These are phyloP conservation scores for Grammomys dolichurus DNA, from an alignment of 2,113 vertebrate genomes.

Conservation along the genomic window DNA sequence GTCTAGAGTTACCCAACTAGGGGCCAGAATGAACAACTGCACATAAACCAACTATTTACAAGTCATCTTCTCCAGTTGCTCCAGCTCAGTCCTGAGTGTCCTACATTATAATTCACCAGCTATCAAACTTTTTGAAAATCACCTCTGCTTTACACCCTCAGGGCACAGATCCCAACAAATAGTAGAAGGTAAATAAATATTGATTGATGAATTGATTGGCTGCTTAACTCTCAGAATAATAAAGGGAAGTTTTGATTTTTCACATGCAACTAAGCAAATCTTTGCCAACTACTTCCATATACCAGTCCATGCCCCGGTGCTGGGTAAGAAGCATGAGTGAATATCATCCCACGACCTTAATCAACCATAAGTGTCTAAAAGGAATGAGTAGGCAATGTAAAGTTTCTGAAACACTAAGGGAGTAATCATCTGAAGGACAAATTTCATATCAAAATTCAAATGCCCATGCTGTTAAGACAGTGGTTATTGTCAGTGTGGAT, in stretches of 20 bases:
- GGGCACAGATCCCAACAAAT: background rate
- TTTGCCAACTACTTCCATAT: background rate
- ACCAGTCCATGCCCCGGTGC: background rate
- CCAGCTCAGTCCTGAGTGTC: background rate
- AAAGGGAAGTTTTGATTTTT: constrained; percentile 15
- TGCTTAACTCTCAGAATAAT: background rate
- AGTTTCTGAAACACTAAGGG: background rate
- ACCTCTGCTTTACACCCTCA: background rate
- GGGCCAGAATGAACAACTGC: rapidly evolving
- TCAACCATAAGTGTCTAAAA: background rate
- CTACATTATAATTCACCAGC: no score
- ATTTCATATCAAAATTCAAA: background rate
- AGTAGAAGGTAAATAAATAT: background rate
- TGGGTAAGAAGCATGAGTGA: background rate
- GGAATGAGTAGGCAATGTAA: background rate
- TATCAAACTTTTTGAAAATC: background rate
- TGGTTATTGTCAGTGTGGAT: no score
- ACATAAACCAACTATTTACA: background rate
- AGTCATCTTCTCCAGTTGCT: background rate
- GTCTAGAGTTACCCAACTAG: background rate
- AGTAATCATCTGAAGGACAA: background rate
- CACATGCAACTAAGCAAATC: background rate
- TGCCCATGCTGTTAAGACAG: rapidly evolving
- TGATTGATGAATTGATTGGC: background rate
- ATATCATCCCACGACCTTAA: background rate